Evolutionary conservation across 2,888 invertebrate species (phyloP).

Genomic region (Portevinia maculata): DNA sequence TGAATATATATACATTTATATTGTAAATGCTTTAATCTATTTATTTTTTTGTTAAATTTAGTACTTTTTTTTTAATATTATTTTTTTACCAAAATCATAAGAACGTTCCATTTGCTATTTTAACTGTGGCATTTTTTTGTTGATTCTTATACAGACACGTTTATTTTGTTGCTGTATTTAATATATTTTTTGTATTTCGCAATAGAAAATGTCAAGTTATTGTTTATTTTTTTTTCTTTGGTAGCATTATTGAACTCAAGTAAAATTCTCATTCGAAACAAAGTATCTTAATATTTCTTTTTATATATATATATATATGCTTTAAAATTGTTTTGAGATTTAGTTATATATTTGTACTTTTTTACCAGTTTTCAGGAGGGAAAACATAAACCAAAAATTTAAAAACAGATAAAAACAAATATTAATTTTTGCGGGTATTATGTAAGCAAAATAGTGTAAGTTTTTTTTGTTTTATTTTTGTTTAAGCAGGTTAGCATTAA

Average conservation of each 20-base stretch:
- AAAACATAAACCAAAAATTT: slow-evolving; percentile 15
- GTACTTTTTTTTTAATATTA: slow-evolving; percentile 45
- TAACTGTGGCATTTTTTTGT: slow-evolving; percentile 51
- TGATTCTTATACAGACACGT: slow-evolving; percentile 45
- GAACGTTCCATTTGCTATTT: slow-evolving; percentile 69
- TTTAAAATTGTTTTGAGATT: slow-evolving; percentile 58
- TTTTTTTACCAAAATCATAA: slow-evolving; percentile 73
- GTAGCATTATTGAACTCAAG: slow-evolving; percentile 63
- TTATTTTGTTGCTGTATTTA: slow-evolving; percentile 43
- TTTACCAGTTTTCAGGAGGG: slow-evolving; percentile 73
- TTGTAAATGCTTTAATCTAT: slow-evolving; percentile 67
- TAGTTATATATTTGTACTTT: slow-evolving; percentile 72
- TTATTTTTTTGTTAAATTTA: slow-evolving; percentile 53
- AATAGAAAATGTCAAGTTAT: slow-evolving; percentile 72
- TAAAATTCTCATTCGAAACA: slow-evolving; percentile 31
- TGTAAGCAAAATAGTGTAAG: slow-evolving; percentile 31
- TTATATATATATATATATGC: slow-evolving; percentile 32
- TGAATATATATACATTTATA: slow-evolving; percentile 56
- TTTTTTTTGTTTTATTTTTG: slow-evolving; percentile 10
- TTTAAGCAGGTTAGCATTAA: slow-evolving; percentile 51
- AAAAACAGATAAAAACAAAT: slow-evolving; percentile 13
- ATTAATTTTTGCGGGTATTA: neutral
- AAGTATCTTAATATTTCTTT: slow-evolving; percentile 68
- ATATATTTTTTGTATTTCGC: slow-evolving; percentile 48
- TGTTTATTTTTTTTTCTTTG: slow-evolving; percentile 69